Conservation (phyloP, 2,797 vertebrate genomes). For the Parambassis ranga region DNA sequence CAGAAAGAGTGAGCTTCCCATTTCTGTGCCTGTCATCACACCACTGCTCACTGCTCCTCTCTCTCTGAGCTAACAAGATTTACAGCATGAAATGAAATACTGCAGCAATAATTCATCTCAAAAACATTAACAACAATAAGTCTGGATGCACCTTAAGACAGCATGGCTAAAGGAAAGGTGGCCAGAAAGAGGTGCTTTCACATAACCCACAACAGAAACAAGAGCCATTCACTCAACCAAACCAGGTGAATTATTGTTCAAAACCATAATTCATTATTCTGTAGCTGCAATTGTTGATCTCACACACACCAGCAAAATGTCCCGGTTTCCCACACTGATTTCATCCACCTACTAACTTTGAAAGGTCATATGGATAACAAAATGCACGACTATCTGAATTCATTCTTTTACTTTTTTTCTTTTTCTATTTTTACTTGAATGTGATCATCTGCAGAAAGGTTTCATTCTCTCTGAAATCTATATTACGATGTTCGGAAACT, state of each 20-base stretch:
- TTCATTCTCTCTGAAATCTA: too few relatives aligned
- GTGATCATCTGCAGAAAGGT: too few relatives aligned
- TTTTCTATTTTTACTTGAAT: too few relatives aligned
- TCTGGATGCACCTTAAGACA: constrained; percentile 15
- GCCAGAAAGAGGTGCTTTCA: not conserved
- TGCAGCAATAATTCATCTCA: not conserved
- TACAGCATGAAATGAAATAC: not conserved
- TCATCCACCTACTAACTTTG: too few relatives aligned
- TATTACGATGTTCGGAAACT: too few relatives aligned
- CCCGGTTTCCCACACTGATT: not conserved
- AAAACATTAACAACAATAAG: not conserved
- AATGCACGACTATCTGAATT: too few relatives aligned
- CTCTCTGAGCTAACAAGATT: not conserved
- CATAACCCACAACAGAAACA: not conserved
- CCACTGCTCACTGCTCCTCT: not conserved
- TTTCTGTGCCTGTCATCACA: not conserved
- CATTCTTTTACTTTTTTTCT: too few relatives aligned
- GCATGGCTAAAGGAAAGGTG: not conserved
- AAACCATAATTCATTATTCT: not conserved
- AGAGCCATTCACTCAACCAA: not conserved
- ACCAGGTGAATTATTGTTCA: too few relatives aligned
- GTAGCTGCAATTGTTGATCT: constrained; percentile 37
- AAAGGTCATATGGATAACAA: too few relatives aligned
- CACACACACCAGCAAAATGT: not conserved
- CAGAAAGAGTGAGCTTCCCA: too few relatives aligned